Conservation (phyloP, 1,140 invertebrate species). For the Fopius arisanus region DNA sequence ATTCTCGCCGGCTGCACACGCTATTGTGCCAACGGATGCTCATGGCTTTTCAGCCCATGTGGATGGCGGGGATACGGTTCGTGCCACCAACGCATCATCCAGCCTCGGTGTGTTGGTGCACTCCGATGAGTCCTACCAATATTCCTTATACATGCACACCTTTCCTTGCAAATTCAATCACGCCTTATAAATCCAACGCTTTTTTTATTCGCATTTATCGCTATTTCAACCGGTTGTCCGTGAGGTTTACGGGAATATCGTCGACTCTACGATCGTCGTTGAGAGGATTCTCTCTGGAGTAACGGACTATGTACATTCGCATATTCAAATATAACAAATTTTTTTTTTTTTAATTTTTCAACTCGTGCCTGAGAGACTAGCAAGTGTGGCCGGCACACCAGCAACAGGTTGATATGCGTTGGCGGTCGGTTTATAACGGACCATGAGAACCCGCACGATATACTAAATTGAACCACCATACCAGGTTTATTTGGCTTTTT, state of each 20-base stretch:
- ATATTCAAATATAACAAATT: not conserved
- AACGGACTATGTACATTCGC: not conserved
- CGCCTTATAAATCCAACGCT: slow-evolving; percentile 7
- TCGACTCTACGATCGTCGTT: not conserved
- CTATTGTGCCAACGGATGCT: slow-evolving; percentile 44
- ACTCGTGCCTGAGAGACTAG: not conserved
- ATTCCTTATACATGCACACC: not conserved
- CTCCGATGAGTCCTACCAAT: not conserved
- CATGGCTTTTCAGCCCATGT: slow-evolving; percentile 47
- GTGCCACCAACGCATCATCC: slow-evolving; percentile 20
- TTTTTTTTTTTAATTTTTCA: no score
- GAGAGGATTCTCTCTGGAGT: not conserved
- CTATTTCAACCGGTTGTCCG: not conserved
- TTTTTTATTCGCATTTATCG: not conserved
- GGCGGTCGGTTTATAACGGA: not conserved
- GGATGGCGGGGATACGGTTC: slow-evolving; percentile 41
- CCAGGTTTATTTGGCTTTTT: no score
- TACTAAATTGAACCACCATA: not conserved
- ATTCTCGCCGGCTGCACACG: slow-evolving; percentile 45
- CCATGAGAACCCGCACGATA: not conserved
- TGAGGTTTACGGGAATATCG: not conserved
- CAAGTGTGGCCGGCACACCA: not conserved
- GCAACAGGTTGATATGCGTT: not conserved
- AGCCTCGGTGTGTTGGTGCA: slow-evolving; percentile 5
- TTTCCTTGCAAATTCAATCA: slow-evolving; percentile 6